Evolutionary conservation across 2,888 invertebrate genomes (phyloP).

Genomic region (Lasioglossum pauxillum): DNA sequence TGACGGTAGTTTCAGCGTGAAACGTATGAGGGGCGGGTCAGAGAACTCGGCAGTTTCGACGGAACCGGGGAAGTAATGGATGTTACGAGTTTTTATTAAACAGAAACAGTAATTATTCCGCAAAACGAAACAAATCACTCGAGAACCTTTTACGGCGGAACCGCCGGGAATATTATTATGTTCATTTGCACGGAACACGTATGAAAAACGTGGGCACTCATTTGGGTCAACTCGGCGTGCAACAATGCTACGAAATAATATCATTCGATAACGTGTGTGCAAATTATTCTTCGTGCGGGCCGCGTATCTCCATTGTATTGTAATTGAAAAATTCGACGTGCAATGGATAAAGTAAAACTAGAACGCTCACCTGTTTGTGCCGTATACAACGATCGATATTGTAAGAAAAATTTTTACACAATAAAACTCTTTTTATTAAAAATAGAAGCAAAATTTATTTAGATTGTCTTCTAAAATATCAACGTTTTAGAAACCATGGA

Average conservation of each 20-base stretch:
- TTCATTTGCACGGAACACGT: neutral
- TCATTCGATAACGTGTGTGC: neutral
- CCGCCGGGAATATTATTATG: neutral
- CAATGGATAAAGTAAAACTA: neutral
- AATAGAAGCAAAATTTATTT: no score
- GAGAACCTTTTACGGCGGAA: neutral
- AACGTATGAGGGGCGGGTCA: neutral
- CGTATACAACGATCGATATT: no score
- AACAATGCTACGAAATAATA: slow-evolving; percentile 40
- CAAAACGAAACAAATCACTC: neutral
- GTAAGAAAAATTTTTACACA: no score
- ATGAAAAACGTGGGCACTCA: neutral
- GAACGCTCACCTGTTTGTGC: neutral
- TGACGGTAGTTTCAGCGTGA: neutral
- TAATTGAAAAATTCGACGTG: neutral
- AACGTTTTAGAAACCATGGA: no score
- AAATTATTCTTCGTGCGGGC: neutral
- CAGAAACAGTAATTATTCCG: neutral
- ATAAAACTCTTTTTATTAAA: neutral
- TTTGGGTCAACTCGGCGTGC: slow-evolving; percentile 26
- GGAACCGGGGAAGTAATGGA: neutral
- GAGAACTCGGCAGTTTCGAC: neutral
- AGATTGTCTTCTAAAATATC: no score
- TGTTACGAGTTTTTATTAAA: neutral
- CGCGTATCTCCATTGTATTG: neutral